phyloP scores from a whole-genome alignment of 2,113 vertebrate genomes.

The Lepidiolamprologus cunningtoni region DNA sequence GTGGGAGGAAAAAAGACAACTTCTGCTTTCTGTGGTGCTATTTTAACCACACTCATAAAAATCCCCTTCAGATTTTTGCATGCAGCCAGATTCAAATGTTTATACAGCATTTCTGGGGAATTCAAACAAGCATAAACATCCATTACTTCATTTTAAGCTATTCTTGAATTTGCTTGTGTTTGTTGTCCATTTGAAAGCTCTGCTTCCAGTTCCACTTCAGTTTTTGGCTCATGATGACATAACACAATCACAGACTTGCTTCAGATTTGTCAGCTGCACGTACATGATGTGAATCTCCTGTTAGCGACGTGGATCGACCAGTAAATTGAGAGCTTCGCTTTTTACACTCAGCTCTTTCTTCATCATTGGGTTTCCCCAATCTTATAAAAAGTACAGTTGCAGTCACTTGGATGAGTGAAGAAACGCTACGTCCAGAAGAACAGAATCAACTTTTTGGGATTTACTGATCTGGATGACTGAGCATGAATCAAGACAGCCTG shows the following conservation, averaged over 20 bases:
- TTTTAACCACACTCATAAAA: neutral
- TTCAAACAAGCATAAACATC: neutral
- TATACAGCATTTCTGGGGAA: neutral
- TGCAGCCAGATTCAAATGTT: neutral
- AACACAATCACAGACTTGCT: neutral
- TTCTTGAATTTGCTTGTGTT: neutral
- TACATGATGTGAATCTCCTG: neutral
- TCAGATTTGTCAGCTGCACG: neutral
- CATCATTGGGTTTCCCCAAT: rapidly evolving
- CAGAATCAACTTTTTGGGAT: neutral
- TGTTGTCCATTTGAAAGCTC: neutral
- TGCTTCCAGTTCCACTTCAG: neutral
- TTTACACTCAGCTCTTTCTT: neutral
- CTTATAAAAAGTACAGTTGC: neutral
- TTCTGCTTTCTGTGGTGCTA: neutral
- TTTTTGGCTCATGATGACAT: neutral
- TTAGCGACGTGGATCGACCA: rapidly evolving
- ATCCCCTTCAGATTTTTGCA: neutral
- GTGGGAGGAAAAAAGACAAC: neutral
- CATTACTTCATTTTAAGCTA: neutral
- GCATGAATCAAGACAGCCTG: neutral
- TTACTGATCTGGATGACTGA: neutral
- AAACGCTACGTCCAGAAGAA: rapidly evolving
- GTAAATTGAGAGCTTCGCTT: neutral
- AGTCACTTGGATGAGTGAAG: neutral